Base-by-base conservation (phyloP, 23 tunicate genomes). In the Halocynthia aurantium region DNA sequence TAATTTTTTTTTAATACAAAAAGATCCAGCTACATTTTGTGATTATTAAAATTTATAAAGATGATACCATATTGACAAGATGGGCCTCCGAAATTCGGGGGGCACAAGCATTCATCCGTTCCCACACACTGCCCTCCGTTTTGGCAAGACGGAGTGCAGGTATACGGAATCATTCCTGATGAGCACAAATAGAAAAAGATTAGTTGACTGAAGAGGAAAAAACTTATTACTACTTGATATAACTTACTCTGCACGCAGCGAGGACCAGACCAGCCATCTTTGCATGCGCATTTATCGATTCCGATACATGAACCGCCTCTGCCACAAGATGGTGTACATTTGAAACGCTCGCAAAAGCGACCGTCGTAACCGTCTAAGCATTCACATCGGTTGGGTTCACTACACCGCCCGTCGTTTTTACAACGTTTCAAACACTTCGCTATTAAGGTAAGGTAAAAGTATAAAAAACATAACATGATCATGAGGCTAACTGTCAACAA, bases 101-200 rank as follows among this genome's bases (percentile, higher is more conserved):
- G 52, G 58, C 97, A 90, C 8, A 56, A 52, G 62, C 97, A 90
- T 56, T 72, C 77, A 76, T 90, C 85, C 12, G 61, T 49, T 8
- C 86, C 97, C 8, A 90, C 61, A 53, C 97, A 90, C 18, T 54
- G 81, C 1, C 90, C 97, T 4, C 89, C 97, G 84, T 90, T 85
- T 66, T 67, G 76, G 57, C 97, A 90, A 7, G 75, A 49, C 6
- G 97, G 97, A 20, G 21, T 31, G 55, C 97, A 90, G 7, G 20
- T 20, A 65, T 20, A 9, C 9, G 70, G 70, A 65, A 20, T 65
- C 31, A 15, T 11, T 20, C 17, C 70, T 65, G 17, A 5, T 49
- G 17, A 65, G 5, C 17, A 65, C 5, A 65, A 65, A 31, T 13
- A 12, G 72, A 67, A 11, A 31, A 31, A 31, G 44, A 31, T 31